phyloP scores from a whole-genome alignment of 2,888 invertebrate species.

The Perizoma affinitatum region DNA sequence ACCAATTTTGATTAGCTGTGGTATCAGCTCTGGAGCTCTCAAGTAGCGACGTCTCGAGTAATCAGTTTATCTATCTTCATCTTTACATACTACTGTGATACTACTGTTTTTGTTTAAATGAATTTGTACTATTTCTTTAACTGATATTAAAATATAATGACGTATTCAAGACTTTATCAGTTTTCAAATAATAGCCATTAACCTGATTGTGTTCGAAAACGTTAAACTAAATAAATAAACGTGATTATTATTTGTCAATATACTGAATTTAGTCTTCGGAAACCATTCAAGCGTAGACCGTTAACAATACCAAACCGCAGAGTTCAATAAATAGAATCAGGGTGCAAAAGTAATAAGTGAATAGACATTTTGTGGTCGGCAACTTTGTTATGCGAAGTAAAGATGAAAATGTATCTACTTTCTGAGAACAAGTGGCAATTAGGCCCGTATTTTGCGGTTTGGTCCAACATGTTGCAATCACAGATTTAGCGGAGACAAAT shows the following conservation, averaged over 20 bases:
- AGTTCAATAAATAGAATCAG: constrained; percentile 19
- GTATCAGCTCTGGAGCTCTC: no score
- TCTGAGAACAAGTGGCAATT: neutral
- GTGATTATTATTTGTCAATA: constrained; percentile 8
- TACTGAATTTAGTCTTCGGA: constrained; percentile 14
- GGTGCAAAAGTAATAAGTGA: constrained; percentile 14
- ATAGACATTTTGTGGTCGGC: constrained; percentile 15
- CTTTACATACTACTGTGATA: no score
- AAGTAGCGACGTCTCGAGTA: no score
- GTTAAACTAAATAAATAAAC: constrained; percentile 15
- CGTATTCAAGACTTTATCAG: constrained; percentile 5
- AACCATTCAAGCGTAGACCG: constrained; percentile 8
- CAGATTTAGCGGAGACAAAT: neutral
- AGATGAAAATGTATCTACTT: neutral
- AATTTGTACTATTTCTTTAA: no score
- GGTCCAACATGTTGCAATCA: neutral
- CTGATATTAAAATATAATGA: constrained; percentile 3
- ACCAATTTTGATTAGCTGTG: no score
- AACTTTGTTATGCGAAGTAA: constrained; percentile 15
- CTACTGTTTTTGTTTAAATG: no score
- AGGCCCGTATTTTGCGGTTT: neutral
- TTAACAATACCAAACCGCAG: constrained; percentile 17
- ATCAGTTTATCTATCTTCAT: no score
- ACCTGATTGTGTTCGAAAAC: constrained; percentile 21
- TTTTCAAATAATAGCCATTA: constrained; percentile 23